Percentiles rank a stretch among this genome's conserved stretches.
Evolutionary conservation across 1,140 invertebrate species (phyloP).

Genomic region (Protaetia brevitarsis): DNA sequence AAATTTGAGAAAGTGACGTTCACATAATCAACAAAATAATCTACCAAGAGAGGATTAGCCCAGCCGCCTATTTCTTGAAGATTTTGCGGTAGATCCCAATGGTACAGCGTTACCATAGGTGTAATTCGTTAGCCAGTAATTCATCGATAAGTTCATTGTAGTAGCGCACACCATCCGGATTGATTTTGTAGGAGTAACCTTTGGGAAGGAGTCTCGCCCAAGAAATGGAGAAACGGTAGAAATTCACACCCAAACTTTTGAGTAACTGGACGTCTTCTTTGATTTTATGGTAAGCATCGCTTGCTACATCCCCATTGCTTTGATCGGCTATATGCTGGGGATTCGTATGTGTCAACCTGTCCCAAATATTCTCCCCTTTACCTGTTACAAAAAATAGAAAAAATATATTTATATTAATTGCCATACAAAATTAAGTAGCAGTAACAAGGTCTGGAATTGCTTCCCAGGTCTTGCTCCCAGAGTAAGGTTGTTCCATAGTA

Average conservation of each 20-base stretch:
- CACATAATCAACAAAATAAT: slow-evolving; percentile 3
- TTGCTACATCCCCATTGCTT: slow-evolving; percentile 54
- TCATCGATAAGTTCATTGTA: slow-evolving; percentile 58
- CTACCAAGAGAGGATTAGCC: background rate
- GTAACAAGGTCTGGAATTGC: no score
- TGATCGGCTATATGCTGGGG: slow-evolving; percentile 53
- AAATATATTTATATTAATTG: slow-evolving; percentile 36
- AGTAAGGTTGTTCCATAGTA: no score
- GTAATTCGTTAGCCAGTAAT: slow-evolving; percentile 48
- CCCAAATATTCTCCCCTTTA: slow-evolving; percentile 56
- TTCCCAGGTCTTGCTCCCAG: no score
- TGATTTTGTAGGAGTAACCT: slow-evolving; percentile 54
- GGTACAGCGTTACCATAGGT: slow-evolving; percentile 53
- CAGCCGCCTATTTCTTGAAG: slow-evolving; percentile 42
- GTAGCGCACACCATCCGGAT: slow-evolving; percentile 54
- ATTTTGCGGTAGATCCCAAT: slow-evolving; percentile 42
- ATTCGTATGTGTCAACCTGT: slow-evolving; percentile 54
- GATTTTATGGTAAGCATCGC: slow-evolving; percentile 58
- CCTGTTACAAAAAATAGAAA: slow-evolving; percentile 45
- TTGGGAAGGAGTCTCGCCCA: slow-evolving; percentile 58
- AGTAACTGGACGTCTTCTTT: slow-evolving; percentile 54
- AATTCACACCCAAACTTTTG: slow-evolving; percentile 51
- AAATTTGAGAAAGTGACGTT: slow-evolving; percentile 24
- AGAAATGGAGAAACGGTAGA: slow-evolving; percentile 61
- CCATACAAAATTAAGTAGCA: no score